Evolutionary conservation across 1,140 invertebrate species (phyloP), one percentile per base, ranked within the genome.

Genomic region (Hycleus cichorii): DNA sequence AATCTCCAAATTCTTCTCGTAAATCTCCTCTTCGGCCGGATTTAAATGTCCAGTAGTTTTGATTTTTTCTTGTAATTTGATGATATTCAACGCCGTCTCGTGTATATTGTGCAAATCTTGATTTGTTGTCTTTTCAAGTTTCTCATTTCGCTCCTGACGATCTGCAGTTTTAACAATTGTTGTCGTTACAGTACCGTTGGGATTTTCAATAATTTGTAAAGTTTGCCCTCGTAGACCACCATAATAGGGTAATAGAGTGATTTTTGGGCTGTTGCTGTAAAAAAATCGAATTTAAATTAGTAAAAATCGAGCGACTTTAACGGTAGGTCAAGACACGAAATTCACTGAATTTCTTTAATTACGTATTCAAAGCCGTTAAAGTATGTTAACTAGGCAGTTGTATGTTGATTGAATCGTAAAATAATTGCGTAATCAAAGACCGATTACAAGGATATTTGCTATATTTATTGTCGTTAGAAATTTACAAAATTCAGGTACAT

Each of bases 171-270:
- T 62, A 9, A 72, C 65, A 43, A 76, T 77, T 49, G 79, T 74
- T n/a, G 75, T 78, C 3, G 78, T 70, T 0, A 80, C 69, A 24
- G 69, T 73, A 18, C 80, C 81, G 60, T 76, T 75, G 5, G 73
- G 69, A 27, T 77, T 75, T 67, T 79, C 77, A 26, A 76, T 77
- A 39, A 84, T 75, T 76, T 82, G 77, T 61, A 85, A 70, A 51
- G 80, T 78, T 69, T 83, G 79, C 2, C 85, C 84, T 63, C 81
- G 81, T 0, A 78, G 80, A 24, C 84, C 84, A 3, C 85, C 85
- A 63, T 87, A 86, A 69, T 81, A 87, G 39, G 79, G 79, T 2
- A 74, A 39, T 47, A 71, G 40, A 26, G 68, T 71, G 46, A 72
- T 63, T 65, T 64, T 70, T 24, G 63, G 18, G 12, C 60, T 4